phyloP scores from a whole-genome alignment of 2,113 vertebrate species.

The Atrichornis clamosus region DNA sequence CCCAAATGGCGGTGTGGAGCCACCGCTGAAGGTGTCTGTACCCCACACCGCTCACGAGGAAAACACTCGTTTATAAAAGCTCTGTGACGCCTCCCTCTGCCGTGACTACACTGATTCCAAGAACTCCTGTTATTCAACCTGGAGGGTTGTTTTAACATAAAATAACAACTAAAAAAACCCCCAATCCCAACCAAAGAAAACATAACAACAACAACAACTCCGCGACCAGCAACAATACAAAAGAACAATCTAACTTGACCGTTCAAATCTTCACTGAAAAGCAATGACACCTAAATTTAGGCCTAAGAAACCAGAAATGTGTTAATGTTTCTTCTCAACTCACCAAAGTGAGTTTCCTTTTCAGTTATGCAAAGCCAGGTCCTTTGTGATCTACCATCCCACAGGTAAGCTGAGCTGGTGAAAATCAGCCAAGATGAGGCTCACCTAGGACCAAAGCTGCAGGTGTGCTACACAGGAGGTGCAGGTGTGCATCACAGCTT shows the following conservation, averaged over 20 bases:
- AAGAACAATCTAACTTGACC: background rate
- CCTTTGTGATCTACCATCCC: background rate
- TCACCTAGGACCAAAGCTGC: rapidly evolving
- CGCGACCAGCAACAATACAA: rapidly evolving
- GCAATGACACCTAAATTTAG: background rate
- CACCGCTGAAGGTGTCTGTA: background rate
- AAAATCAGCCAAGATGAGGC: background rate
- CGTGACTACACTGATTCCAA: rapidly evolving
- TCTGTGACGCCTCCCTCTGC: rapidly evolving
- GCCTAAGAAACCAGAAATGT: background rate
- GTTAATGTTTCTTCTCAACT: background rate
- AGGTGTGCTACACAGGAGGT: background rate
- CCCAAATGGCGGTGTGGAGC: conserved; percentile 33
- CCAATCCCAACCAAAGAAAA: background rate
- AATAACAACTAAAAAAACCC: background rate
- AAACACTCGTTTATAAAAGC: background rate
- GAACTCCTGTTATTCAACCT: background rate
- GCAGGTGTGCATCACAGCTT: background rate
- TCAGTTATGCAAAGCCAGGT: rapidly evolving
- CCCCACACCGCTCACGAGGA: background rate
- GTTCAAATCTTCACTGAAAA: background rate
- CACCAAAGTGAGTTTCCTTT: background rate
- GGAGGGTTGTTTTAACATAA: background rate
- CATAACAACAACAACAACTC: rapidly evolving
- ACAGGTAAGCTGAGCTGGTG: background rate